Conservation (phyloP, 2,888 invertebrate species). For the Drosophila histrio region DNA sequence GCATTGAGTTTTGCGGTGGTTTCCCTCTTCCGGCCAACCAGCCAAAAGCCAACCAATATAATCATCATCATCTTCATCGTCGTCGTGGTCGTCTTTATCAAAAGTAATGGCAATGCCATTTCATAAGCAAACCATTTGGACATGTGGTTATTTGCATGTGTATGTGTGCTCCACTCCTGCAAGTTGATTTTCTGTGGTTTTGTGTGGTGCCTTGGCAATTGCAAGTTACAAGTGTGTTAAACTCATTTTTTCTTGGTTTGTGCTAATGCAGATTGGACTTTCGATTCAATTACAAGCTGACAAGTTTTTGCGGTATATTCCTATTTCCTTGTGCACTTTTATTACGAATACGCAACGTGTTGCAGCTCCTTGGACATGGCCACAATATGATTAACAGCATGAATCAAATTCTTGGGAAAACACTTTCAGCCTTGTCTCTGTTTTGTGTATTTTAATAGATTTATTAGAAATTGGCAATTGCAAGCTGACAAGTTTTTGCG, state of each 20-base stretch:
- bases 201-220: constrained; percentile 17
- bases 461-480: too few species aligned
- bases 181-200: constrained; percentile 25
- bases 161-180: not conserved
- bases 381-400: constrained; percentile 33
- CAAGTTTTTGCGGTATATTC: constrained; percentile 33
- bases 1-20: not conserved
- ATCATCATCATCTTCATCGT: constrained; percentile 26
- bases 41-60: constrained; percentile 1
- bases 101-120: constrained; percentile 42
- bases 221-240: constrained; percentile 14
- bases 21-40: not conserved
- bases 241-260: not conserved
- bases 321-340: constrained; percentile 35
- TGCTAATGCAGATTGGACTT: constrained; percentile 14
- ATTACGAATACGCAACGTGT: constrained; percentile 62
- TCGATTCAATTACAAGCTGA: constrained; percentile 35
- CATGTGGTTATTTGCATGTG: constrained; percentile 27
- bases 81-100: constrained; percentile 10
- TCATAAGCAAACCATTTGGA: constrained; percentile 27
- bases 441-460: too few species aligned
- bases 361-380: not conserved
- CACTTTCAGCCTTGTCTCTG: not conserved
- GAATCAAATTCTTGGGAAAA: not conserved
- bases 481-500: constrained; percentile 29